Base-by-base conservation (phyloP, 2,113 vertebrate genomes). In the Phrynocephalus versicolor region DNA sequence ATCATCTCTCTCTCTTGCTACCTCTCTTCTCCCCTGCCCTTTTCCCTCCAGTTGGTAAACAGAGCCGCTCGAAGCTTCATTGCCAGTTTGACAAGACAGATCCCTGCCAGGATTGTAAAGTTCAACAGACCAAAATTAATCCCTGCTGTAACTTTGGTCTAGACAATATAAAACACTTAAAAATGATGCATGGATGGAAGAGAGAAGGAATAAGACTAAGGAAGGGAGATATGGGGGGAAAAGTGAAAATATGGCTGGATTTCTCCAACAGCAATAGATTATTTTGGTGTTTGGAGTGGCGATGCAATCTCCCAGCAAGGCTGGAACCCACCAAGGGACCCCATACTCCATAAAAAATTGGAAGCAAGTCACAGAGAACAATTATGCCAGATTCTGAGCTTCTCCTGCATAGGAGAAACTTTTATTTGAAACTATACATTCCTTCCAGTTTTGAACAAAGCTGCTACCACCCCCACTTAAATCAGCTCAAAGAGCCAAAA, bases 41-140 rank as follows among this genome's bases (percentile, higher is more conserved):
- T 37, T 19, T 6, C 27, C 15, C 67, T 0, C 25, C 81, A 79
- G 13, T 39, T 75, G 35, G 30, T 87, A 79, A 82, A 15, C 71
- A 91, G 79, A 89, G 77, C 79, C 65, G 86, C 70, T 60, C 70
- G 23, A 23, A 2, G 18, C 84, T 90, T 89, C 7, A 1, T 90
- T 70, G 37, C 41, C 9, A 60, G 60, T n/a, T 67, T 87, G 67
- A 82, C 67, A 51, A 87, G 27, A 81, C 27, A 3, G 2, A 7
- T 8, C 74, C 79, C 30, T 64, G 35, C 2, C 16, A 83, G 81
- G 85, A 80, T 55, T 85, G 79, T 1, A 88, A 81, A 87, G 88
- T 14, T 77, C 60, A 37, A 81, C 8, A 18, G 83, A 57, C 0
- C 3, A 83, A 84, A 89, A 85, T 45, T 33, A 84, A 81, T 69